Evolutionary conservation across 2,888 invertebrate species (phyloP), one percentile per base, ranked within the genome.

Genomic region (Junonia oenone): DNA sequence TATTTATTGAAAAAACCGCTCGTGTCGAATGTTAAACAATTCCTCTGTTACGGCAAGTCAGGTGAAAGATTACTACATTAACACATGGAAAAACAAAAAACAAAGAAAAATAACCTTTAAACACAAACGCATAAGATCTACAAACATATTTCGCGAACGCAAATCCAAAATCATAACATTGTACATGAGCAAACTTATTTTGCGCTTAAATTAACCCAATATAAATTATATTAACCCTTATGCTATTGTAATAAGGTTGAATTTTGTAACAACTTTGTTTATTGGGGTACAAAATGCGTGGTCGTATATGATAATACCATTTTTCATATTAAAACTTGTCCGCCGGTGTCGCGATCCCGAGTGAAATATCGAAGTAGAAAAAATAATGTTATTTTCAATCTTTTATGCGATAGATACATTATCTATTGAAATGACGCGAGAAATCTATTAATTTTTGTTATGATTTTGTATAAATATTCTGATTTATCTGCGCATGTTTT

Each of bases 271-370:
- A 14, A 22, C n/a, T 15, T n/a, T 47, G 50, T 48, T 54, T 57
- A 54, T 46, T 40, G 9, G 48, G 2, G 45, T 27, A 31, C 14
- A 46, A 40, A 54, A 17, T 37, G 46, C 17, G 61, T 69, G 67
- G 71, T 69, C 63, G 64, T 63, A 71, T 78, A 84, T 81, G 80
- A 86, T 88, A 88, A 88, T 88, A 78, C 78, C 81, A 87, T 88
- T 88, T 88, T 88, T 88, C 88, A 83, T 82, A 88, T 88, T 88
- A 88, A 88, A 87, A 88, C 75, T 87, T 87, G 75, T 78, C 73
- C 75, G 65, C 58, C 54, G 60, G 56, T 52, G 52, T 49, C 58
- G 61, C 61, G 61, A 62, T 68, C 67, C 67, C 68, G 51, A 59
- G 67, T 55, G 66, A 63, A 64, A 63, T 67, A 67, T 68, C 63